phyloP scores from a whole-genome alignment of 2,888 invertebrate species.

The Drosophila peninsularis region DNA sequence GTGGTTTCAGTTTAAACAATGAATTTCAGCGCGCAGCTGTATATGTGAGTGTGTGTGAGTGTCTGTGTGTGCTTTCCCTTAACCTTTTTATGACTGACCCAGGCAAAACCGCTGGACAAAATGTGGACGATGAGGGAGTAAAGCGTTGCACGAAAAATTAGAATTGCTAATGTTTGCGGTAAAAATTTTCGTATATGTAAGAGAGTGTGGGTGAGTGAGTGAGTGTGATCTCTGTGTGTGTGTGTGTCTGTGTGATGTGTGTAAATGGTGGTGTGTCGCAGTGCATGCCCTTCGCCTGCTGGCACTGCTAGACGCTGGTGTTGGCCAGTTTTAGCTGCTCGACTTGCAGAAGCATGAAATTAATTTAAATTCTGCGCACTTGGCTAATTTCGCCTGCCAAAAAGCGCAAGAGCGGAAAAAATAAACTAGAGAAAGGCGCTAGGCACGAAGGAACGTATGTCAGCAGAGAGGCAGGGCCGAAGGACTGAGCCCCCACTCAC shows the following conservation, averaged over 20 bases:
- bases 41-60: constrained; percentile 10
- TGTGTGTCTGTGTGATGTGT: constrained; percentile 28
- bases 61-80: constrained; percentile 49
- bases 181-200: constrained; percentile 56
- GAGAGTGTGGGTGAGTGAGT: constrained; percentile 11
- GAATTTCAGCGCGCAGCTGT: constrained; percentile 37
- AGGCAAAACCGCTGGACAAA: constrained; percentile 58
- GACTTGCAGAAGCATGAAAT: constrained; percentile 72
- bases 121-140: constrained; percentile 36
- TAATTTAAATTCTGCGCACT: constrained; percentile 74
- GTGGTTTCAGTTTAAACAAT: constrained; percentile 73
- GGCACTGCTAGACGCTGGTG: constrained; percentile 36
- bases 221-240: constrained; percentile 5
- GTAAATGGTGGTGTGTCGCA: constrained; percentile 27
- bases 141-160: constrained; percentile 67
- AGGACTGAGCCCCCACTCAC: too few relatives aligned
- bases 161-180: constrained; percentile 73
- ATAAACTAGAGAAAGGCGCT: constrained; percentile 19
- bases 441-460: constrained; percentile 44
- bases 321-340: constrained; percentile 65
- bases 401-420: constrained; percentile 41
- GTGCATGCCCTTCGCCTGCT: constrained; percentile 28
- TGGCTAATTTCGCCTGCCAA: constrained; percentile 65
- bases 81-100: constrained; percentile 72
- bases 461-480: too few relatives aligned